Evolutionary conservation across 2,797 vertebrate species (phyloP).

Genomic region (Brachyalestes nurse): DNA sequence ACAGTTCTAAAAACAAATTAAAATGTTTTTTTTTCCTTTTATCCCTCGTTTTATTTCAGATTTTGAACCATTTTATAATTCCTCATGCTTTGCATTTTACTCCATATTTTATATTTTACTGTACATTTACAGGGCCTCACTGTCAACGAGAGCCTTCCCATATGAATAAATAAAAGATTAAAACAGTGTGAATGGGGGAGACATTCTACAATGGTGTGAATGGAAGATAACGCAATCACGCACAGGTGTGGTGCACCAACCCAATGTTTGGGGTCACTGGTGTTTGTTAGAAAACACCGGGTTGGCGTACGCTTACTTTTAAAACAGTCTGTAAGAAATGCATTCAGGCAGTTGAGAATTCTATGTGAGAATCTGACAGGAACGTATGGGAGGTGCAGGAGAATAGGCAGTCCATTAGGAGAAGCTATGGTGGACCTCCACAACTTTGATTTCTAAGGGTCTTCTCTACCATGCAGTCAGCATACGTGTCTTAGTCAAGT

Average conservation of each 20-base stretch:
- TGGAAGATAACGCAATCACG: background rate
- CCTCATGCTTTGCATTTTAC: no score
- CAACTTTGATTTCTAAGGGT: background rate
- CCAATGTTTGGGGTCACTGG: background rate
- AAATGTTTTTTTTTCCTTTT: no score
- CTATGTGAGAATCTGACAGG: background rate
- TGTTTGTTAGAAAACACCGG: background rate
- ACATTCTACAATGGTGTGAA: background rate
- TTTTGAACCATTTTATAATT: no score
- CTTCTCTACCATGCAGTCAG: slow-evolving; percentile 39
- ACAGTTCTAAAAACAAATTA: no score
- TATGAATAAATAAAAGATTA: background rate
- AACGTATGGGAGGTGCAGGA: background rate
- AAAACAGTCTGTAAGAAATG: background rate
- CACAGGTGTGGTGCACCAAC: background rate
- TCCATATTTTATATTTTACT: no score
- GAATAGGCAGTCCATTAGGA: background rate
- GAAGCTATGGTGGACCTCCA: background rate
- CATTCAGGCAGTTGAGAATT: background rate
- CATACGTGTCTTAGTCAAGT: slow-evolving; percentile 16
- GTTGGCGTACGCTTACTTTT: background rate
- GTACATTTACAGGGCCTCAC: no score
- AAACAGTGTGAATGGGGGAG: background rate
- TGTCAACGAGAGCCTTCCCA: no score
- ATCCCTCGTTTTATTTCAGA: no score